Evolutionary conservation across 2,113 vertebrate species (phyloP).

Genomic region (Tinamus guttatus): DNA sequence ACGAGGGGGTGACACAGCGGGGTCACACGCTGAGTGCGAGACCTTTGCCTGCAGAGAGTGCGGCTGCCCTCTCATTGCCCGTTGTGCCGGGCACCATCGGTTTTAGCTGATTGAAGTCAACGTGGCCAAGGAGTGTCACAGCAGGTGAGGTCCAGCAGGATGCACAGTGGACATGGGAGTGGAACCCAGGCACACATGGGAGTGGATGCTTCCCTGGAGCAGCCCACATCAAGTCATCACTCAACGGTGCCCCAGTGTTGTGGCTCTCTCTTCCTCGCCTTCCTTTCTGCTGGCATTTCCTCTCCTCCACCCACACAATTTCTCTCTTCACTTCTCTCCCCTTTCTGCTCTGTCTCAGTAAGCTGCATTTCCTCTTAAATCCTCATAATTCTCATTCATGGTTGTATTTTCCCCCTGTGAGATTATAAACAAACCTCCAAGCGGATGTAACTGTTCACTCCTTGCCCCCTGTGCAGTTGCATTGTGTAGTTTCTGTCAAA

Average conservation of each 20-base stretch:
- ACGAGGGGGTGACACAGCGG: fast-evolving
- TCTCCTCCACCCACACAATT: fast-evolving
- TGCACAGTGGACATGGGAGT: not conserved
- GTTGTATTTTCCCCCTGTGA: not conserved
- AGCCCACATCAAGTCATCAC: not conserved
- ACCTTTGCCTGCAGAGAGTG: not conserved
- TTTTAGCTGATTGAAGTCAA: not conserved
- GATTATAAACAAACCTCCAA: constrained; percentile 7
- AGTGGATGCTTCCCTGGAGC: not conserved
- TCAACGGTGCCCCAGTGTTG: fast-evolving
- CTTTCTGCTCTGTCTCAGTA: not conserved
- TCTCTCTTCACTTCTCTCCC: fast-evolving
- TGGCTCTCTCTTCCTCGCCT: not conserved
- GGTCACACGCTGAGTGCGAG: fast-evolving
- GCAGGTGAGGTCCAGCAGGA: not conserved
- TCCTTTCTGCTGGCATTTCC: not conserved
- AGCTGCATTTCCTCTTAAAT: not conserved
- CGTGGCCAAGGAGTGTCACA: not conserved
- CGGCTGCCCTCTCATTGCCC: not conserved
- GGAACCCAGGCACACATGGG: not conserved
- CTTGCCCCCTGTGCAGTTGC: not conserved
- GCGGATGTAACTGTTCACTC: not conserved
- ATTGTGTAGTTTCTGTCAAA: constrained; percentile 40
- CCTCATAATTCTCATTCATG: constrained; percentile 13
- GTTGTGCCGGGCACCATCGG: fast-evolving